phyloP scores from a whole-genome alignment of 2,797 vertebrate genomes.

The Myotis myotis region DNA sequence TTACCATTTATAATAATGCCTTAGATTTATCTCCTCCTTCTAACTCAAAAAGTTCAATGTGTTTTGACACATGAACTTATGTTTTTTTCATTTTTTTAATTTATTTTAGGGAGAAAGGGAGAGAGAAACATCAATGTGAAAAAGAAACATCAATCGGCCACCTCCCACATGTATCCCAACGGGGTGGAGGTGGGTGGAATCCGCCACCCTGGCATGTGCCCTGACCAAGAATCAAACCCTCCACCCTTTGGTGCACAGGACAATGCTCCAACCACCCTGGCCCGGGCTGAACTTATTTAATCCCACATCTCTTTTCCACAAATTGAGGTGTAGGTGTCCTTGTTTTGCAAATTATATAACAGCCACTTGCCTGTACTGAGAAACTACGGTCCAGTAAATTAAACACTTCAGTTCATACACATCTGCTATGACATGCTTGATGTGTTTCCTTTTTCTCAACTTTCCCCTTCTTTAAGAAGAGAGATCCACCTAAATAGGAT shows the following conservation, averaged over 20 bases:
- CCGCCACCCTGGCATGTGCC: not conserved
- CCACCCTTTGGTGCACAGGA: not conserved
- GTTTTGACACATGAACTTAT: constrained; percentile 7
- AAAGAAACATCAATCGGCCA: not conserved
- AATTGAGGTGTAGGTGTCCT: not conserved
- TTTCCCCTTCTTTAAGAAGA: not conserved
- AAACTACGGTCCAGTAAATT: constrained; percentile 1
- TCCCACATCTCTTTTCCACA: not conserved
- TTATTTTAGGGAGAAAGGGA: not conserved
- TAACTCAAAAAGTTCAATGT: constrained; percentile 1
- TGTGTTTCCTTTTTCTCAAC: not conserved
- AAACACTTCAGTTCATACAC: not conserved
- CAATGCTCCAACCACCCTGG: not conserved
- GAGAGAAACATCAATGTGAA: not conserved
- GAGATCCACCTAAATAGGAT: not conserved
- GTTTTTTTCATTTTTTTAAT: not conserved
- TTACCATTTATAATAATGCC: not conserved
- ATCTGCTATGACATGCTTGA: not conserved
- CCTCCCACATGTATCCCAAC: not conserved
- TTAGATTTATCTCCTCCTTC: constrained; percentile 21
- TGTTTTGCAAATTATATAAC: constrained; percentile 30
- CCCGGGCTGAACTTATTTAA: not conserved
- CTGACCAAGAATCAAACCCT: not conserved
- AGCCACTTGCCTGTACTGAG: not conserved
- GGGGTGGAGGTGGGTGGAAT: not conserved